These are phyloP conservation scores for Bufo bufo DNA, from an alignment of 2,113 vertebrate genomes.

Conservation along the genomic window DNA sequence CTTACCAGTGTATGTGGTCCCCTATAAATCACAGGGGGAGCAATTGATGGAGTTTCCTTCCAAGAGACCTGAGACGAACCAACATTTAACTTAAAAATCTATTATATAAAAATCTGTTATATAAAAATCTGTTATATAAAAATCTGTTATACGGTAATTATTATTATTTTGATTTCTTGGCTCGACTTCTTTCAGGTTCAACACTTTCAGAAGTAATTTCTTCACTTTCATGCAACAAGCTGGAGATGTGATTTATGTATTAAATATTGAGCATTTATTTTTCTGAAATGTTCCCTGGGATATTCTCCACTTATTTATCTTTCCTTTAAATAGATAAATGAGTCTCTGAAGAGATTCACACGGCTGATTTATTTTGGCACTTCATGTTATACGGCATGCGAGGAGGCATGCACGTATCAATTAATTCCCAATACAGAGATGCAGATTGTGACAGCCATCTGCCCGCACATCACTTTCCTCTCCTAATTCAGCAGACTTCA, in stretches of 20 bases:
- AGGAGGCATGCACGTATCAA: conserved; percentile 55
- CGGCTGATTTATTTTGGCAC: conserved; percentile 57
- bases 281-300: conserved; percentile 9
- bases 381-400: conserved; percentile 33
- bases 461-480: conserved; percentile 41
- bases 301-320: conserved; percentile 46
- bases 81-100: too few species aligned
- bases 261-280: conserved; percentile 44
- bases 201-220: neutral
- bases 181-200: neutral
- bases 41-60: too few species aligned
- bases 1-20: too few species aligned
- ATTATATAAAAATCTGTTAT: too few species aligned
- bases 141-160: too few species aligned
- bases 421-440: conserved; percentile 56
- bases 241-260: conserved; percentile 21
- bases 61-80: too few species aligned
- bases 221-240: neutral
- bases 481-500: conserved; percentile 2
- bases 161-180: neutral
- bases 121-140: too few species aligned
- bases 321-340: conserved; percentile 50
- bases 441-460: conserved; percentile 56
- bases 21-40: too few species aligned
- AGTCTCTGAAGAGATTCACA: conserved; percentile 47